Base-by-base conservation (phyloP, 2,797 vertebrate genomes). In the Scomberomorus guttatus region DNA sequence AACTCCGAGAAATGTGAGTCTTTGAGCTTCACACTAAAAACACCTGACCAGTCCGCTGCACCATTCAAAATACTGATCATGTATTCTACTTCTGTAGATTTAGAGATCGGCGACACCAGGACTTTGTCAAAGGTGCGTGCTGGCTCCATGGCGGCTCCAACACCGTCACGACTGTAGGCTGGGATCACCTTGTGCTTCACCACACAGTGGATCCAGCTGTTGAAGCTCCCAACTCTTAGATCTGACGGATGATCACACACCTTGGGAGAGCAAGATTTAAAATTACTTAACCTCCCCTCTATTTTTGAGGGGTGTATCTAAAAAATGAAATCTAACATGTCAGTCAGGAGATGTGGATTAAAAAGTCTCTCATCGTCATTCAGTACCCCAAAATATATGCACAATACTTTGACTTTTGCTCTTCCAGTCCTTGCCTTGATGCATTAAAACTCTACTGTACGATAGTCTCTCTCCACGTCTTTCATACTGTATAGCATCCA, bases 161-260 rank as follows among this genome's bases (percentile, higher is more conserved):
- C 81, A 93, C 94, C 22, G 94, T 99, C 72, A 99, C 97, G 0
- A 99, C 97, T 0, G 95, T 97, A 25, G 97, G 98, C 72, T 99
- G 98, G 98, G 98, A 99, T 90, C 98, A 99, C 83, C 96, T 97
- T 60, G 98, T 99, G 84, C 93, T 98, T 61, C 98, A 99, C 89
- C 98, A 99, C 90, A 90, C 89, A 0, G 85, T 97, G 55, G 77
- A 29, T 66, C 55, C 81, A 1, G 25, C 81, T 55, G 61, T 73
- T 20, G 86, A 20, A 50, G 75, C 74, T 59, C 9, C 78, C 6
- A 72, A 65, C 81, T 81, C 90, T 34, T 95, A 93, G 77, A 81
- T 27, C 25, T 4, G 22, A 18, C 14, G 27, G 13, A 50, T 55
- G 48, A 9, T 72, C 15, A 39, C 50, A 48, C 27, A 25, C 32